phyloP scores from a whole-genome alignment of 2,113 vertebrate species.

The Furnarius figulus region DNA sequence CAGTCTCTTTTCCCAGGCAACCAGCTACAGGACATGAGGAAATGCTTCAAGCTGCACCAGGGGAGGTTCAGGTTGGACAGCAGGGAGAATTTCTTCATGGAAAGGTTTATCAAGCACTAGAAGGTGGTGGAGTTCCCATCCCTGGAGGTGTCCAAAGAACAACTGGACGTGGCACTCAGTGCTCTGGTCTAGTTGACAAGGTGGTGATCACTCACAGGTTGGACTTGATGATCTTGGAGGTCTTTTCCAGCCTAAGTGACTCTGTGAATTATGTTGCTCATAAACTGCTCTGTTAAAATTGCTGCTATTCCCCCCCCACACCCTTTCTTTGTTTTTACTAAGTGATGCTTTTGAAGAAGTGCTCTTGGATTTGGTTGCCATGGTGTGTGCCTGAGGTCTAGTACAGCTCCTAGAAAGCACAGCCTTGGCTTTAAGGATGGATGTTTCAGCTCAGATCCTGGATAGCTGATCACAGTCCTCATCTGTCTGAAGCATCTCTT shows the following conservation, averaged over 20 bases:
- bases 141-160: neutral
- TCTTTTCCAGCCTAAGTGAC: neutral
- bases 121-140: neutral
- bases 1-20: neutral
- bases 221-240: neutral
- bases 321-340: neutral
- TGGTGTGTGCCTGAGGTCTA: neutral
- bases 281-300: neutral
- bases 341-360: neutral
- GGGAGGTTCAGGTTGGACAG: neutral
- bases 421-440: neutral
- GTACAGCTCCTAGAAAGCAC: neutral
- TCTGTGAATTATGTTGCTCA: neutral
- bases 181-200: neutral
- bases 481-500: neutral
- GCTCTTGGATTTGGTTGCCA: neutral
- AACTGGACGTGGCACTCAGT: fast-evolving
- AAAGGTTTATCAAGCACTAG: neutral
- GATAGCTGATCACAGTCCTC: neutral
- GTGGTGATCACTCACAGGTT: neutral
- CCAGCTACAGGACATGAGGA: neutral
- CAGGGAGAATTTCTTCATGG: neutral
- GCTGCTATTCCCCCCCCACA: neutral
- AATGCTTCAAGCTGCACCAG: neutral
- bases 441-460: neutral